phyloP scores from a whole-genome alignment of 92 coral and sea anemone genomes.

The Muricea muricata region DNA sequence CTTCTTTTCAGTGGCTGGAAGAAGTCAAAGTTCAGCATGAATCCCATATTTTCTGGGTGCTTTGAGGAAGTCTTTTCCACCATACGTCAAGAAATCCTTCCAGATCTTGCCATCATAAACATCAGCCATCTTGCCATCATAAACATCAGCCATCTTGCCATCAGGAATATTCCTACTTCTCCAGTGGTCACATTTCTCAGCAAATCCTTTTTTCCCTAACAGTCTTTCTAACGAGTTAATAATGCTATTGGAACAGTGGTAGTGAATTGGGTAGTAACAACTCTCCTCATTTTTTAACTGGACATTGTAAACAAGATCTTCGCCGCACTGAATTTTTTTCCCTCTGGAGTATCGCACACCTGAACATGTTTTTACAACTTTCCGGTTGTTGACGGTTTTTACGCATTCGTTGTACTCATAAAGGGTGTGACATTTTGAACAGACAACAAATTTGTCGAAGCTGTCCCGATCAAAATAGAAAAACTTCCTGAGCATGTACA shows the following conservation, averaged over 20 bases:
- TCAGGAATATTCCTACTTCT: constrained; percentile 47
- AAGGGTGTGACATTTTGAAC: constrained; percentile 69
- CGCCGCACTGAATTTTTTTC: constrained; percentile 51
- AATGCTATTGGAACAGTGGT: constrained; percentile 68
- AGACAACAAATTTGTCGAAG: constrained; percentile 71
- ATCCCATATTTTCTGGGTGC: constrained; percentile 63
- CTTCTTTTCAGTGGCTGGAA: constrained; percentile 56
- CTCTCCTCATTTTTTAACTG: constrained; percentile 46
- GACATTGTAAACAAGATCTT: constrained; percentile 41
- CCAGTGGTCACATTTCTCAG: constrained; percentile 63
- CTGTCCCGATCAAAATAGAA: constrained; percentile 56
- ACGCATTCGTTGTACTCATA: constrained; percentile 65
- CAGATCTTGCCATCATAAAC: constrained; percentile 57
- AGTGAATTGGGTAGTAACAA: constrained; percentile 68
- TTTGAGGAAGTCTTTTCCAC: constrained; percentile 56
- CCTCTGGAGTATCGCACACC: constrained; percentile 44
- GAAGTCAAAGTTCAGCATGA: constrained; percentile 59
- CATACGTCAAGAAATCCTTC: constrained; percentile 43
- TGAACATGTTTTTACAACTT: constrained; percentile 54
- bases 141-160: background rate
- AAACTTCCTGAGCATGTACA: background rate
- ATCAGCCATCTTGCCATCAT: constrained; percentile 16
- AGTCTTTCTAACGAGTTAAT: constrained; percentile 50
- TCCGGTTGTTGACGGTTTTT: constrained; percentile 50
- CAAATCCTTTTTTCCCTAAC: constrained; percentile 49